phyloP scores from a whole-genome alignment of 2,888 invertebrate genomes.

The Tupiocoris notatus region DNA sequence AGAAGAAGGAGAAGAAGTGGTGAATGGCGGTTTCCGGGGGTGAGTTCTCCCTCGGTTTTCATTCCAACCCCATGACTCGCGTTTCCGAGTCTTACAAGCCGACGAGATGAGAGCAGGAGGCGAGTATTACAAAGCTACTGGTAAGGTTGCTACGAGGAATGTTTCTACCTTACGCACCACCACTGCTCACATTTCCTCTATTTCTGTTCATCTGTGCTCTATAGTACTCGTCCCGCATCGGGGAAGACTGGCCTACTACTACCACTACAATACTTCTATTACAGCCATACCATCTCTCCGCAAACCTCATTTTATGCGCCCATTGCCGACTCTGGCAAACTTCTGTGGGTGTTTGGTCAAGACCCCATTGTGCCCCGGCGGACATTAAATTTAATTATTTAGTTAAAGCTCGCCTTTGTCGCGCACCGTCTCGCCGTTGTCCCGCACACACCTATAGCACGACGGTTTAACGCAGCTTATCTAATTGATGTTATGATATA shows the following conservation, averaged over 20 bases:
- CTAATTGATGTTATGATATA: no score
- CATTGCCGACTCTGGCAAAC: conserved; percentile 2
- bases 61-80: not conserved
- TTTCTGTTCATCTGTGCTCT: not conserved
- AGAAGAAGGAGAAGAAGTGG: no score
- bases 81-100: conserved; percentile 24
- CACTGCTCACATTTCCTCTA: not conserved
- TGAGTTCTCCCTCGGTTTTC: not conserved
- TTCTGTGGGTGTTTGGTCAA: conserved; percentile 36
- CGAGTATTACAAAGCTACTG: conserved; percentile 31
- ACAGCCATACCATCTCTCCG: not conserved
- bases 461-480: not conserved
- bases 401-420: conserved; percentile 28
- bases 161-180: not conserved
- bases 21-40: conserved; percentile 28
- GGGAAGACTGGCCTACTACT: not conserved
- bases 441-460: not conserved
- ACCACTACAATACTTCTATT: no score
- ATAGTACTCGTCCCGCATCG: not conserved
- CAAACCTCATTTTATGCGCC: not conserved
- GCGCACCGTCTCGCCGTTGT: not conserved
- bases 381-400: conserved; percentile 43
- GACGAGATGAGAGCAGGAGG: conserved; percentile 25
- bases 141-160: conserved; percentile 25
- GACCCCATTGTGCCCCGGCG: conserved; percentile 31